Conservation (phyloP, 1,140 invertebrate genomes). For the Zelostemma sp. region DNA sequence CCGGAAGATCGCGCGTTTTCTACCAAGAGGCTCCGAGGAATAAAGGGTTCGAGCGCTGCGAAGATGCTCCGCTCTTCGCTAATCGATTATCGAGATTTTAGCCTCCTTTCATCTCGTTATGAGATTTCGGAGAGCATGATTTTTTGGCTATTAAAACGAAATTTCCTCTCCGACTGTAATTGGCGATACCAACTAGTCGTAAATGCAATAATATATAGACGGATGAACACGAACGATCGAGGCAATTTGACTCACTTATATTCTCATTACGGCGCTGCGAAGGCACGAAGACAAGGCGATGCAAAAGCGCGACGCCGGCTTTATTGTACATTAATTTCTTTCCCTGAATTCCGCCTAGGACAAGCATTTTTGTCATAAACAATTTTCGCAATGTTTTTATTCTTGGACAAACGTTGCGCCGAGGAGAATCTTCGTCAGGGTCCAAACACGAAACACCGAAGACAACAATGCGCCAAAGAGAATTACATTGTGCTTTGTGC, state of each 20-base stretch:
- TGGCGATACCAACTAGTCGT: constrained; percentile 25
- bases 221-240: constrained; percentile 28
- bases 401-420: no score
- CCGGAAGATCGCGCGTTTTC: constrained; percentile 21
- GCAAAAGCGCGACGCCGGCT: constrained; percentile 40
- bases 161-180: constrained; percentile 39
- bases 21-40: not conserved
- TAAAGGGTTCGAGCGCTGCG: constrained; percentile 11
- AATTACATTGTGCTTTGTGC: constrained; percentile 38
- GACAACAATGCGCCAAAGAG: constrained; percentile 29
- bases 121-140: constrained; percentile 10
- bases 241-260: constrained; percentile 52
- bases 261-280: constrained; percentile 43
- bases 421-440: no score
- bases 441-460: not conserved
- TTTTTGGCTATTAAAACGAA: constrained; percentile 44
- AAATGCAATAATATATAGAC: constrained; percentile 41
- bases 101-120: constrained; percentile 1
- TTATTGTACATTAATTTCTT: constrained; percentile 56
- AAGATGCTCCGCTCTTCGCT: constrained; percentile 20
- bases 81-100: constrained; percentile 36
- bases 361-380: no score
- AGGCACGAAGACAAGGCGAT: constrained; percentile 33
- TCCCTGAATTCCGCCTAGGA: constrained; percentile 50
- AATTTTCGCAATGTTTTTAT: no score